Conservation (phyloP, 2,888 invertebrate genomes). For the Bhutanitis thaidina region DNA sequence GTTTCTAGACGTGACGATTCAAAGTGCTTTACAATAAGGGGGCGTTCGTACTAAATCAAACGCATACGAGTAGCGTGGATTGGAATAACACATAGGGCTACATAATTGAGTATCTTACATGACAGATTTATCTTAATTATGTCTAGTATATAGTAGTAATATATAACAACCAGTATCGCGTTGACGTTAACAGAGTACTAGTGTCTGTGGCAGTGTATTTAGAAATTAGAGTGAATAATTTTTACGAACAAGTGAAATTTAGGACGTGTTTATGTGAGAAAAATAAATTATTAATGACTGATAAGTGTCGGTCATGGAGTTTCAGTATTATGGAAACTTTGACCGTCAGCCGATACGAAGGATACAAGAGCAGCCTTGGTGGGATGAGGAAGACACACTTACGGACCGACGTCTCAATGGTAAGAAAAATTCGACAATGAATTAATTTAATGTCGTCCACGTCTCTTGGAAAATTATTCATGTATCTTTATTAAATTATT, state of each 20-base stretch:
- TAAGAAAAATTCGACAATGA: constrained; percentile 34
- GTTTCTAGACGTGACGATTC: background rate
- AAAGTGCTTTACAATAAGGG: background rate
- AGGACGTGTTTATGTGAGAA: constrained; percentile 27
- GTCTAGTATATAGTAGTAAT: constrained; percentile 51
- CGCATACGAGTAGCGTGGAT: background rate
- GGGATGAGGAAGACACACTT: constrained; percentile 71
- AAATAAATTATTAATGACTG: constrained; percentile 18
- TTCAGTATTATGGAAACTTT: constrained; percentile 67
- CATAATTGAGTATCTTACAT: constrained; percentile 46
- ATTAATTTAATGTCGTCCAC: no score
- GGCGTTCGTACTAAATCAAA: background rate
- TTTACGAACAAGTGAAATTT: constrained; percentile 23
- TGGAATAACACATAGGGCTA: constrained; percentile 39
- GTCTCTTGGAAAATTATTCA: no score
- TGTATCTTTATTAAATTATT: no score
- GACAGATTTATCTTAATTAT: constrained; percentile 58
- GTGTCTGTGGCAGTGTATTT: constrained; percentile 41
- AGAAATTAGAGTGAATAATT: constrained; percentile 15
- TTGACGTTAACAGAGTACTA: constrained; percentile 49
- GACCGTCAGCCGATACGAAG: constrained; percentile 51
- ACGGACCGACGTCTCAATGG: constrained; percentile 66
- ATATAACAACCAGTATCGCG: constrained; percentile 61
- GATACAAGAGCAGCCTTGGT: constrained; percentile 61
- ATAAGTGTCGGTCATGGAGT: constrained; percentile 53